Percentiles rank a stretch among this genome's conserved stretches.
Conservation (phyloP, 2,888 invertebrate species). For the Caradrina kadenii region DNA sequence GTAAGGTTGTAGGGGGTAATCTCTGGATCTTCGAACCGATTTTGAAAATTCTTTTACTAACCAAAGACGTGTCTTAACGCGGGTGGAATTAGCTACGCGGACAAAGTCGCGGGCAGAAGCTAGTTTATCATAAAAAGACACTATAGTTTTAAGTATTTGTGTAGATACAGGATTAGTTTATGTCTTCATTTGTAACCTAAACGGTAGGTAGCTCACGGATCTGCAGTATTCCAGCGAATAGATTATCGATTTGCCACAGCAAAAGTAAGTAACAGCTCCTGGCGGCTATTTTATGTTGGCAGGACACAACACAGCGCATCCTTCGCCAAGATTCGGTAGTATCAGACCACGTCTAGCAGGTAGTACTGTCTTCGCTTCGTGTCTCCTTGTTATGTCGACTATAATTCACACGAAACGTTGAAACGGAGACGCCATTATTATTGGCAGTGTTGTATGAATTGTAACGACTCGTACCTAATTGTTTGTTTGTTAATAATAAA, state of each 20-base stretch:
- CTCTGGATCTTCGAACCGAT: too few relatives aligned
- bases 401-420: not conserved
- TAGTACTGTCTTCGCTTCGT: conserved; percentile 8
- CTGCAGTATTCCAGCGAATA: not conserved
- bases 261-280: not conserved
- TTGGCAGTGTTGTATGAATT: not conserved
- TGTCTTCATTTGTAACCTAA: not conserved
- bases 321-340: conserved; percentile 50
- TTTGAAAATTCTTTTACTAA: too few relatives aligned
- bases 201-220: not conserved
- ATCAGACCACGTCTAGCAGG: conserved; percentile 3
- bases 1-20: too few relatives aligned
- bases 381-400: conserved; percentile 10
- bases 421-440: not conserved
- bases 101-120: too few relatives aligned
- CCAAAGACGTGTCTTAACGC: too few relatives aligned
- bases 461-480: not conserved
- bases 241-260: not conserved
- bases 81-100: too few relatives aligned
- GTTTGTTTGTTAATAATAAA: conserved; percentile 15
- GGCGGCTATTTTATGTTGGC: conserved; percentile 27
- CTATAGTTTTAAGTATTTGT: too few relatives aligned
- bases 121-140: too few relatives aligned
- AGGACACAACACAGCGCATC: conserved; percentile 7
- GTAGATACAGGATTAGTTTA: too few relatives aligned